Evolutionary conservation across 2,113 vertebrate genomes (phyloP), one percentile per base, ranked within the genome.

Genomic region (Clarias magur): DNA sequence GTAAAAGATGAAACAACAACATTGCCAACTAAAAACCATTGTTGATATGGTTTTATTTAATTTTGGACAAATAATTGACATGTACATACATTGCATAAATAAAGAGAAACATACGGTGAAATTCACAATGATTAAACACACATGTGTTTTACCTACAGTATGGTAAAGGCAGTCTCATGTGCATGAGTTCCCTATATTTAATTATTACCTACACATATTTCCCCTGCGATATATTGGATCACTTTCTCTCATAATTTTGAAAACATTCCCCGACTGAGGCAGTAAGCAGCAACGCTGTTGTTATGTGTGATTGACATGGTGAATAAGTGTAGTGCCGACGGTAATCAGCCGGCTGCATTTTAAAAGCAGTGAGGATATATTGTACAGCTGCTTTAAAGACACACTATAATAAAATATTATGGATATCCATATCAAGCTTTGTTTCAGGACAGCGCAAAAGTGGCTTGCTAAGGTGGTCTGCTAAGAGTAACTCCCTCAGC

Each of bases 401-500:
- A 92, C 54, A 27, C 88, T 85, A 91, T 82, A 82, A 91, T 90
- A 88, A 86, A 89, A 90, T 89, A 89, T 81, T 89, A 86, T 86
- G 88, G 87, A 91, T 92, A 92, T 92, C 92, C 83, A 72, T 62
- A 90, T 85, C 88, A 82, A 90, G 90, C 91, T 89, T 88, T 88
- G 90, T 89, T 89, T 89, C 54, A 86, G 85, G 63, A 83, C 79
- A 78, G 68, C 87, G 91, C 91, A 93, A 93, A 90, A 83, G 86
- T 88, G 88, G 81, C 91, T 92, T 89, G 87, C 92, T 91, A 93
- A 93, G 92, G 93, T 94, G 93, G 92, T 93, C 92, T 92, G 87
- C 34, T 73, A 87, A 93, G 93, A 94, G 94, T 93, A 94, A 90
- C 90, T 82, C 85, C 89, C 88, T 87, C 84, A 62, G 83, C 84